phyloP scores from a whole-genome alignment of 1,140 invertebrate genomes.

The Dendrolimus kikuchii region DNA sequence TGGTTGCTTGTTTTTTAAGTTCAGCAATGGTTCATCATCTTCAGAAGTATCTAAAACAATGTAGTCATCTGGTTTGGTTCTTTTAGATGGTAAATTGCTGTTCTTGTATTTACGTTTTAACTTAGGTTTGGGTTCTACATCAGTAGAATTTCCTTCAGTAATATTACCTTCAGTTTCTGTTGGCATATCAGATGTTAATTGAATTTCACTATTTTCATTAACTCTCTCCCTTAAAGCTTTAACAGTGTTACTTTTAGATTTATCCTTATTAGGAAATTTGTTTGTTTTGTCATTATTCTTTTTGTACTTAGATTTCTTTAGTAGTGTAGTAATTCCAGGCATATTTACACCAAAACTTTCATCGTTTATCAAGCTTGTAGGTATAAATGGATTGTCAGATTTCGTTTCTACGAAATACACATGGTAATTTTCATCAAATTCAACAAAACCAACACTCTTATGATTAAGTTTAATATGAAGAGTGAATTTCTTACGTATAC shows the following conservation, averaged over 20 bases:
- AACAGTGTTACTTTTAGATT: no score
- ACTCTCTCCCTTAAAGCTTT: no score
- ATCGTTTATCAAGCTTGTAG: conserved; percentile 12
- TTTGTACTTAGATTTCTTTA: no score
- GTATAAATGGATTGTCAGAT: conserved; percentile 31
- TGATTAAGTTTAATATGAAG: conserved; percentile 52
- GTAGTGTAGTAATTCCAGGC: no score
- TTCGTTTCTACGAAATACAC: conserved; percentile 48
- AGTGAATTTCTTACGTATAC: conserved; percentile 45
- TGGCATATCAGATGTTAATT: background rate
- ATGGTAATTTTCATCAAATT: conserved; percentile 54
- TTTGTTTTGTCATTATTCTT: no score
- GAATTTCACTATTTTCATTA: no score
- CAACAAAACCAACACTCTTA: conserved; percentile 45
- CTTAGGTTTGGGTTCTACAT: background rate
- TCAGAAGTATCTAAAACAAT: conserved; percentile 1
- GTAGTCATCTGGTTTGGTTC: conserved; percentile 10
- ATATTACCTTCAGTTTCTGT: conserved; percentile 31
- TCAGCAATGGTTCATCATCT: conserved; percentile 9
- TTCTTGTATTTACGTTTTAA: conserved; percentile 8
- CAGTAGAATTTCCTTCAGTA: background rate
- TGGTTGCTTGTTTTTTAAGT: conserved; percentile 8
- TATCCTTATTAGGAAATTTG: no score
- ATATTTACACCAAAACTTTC: background rate
- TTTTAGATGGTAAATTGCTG: conserved; percentile 1